phyloP scores from a whole-genome alignment of 2,113 vertebrate species.

The Plotosus lineatus region DNA sequence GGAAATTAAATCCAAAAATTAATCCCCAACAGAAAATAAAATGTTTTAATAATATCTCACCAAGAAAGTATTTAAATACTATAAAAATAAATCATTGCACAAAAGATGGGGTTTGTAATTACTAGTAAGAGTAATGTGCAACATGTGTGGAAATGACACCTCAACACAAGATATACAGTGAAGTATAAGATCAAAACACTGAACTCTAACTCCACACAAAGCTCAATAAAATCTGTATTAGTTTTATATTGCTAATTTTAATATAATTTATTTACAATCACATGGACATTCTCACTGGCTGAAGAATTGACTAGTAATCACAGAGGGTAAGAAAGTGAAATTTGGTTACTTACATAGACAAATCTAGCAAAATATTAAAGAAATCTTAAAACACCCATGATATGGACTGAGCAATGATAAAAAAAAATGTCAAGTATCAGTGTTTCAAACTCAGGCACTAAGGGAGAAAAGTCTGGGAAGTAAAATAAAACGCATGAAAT shows the following conservation, averaged over 20 bases:
- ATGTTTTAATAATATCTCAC: constrained; percentile 62
- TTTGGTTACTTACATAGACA: constrained; percentile 7
- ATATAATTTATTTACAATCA: constrained; percentile 29
- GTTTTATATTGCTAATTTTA: constrained; percentile 49
- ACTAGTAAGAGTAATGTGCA: constrained; percentile 57
- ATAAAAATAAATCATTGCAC: constrained; percentile 77
- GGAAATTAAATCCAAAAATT: constrained; percentile 50
- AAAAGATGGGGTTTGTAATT: constrained; percentile 61
- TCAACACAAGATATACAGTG: constrained; percentile 28
- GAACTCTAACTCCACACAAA: constrained; percentile 48
- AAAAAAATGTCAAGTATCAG: constrained; percentile 19
- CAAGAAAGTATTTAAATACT: constrained; percentile 69
- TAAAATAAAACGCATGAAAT: not conserved
- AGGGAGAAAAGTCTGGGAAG: constrained; percentile 27
- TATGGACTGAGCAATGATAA: constrained; percentile 41
- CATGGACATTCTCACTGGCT: constrained; percentile 43
- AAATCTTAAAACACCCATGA: constrained; percentile 59
- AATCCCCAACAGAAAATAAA: constrained; percentile 60
- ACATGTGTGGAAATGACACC: constrained; percentile 54
- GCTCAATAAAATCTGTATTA: constrained; percentile 56
- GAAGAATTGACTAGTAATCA: constrained; percentile 13
- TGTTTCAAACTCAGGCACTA: constrained; percentile 55
- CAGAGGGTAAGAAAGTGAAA: constrained; percentile 3
- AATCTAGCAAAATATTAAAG: constrained; percentile 24
- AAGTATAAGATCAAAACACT: constrained; percentile 15